Conservation (phyloP, 1,140 invertebrate genomes). For the Arion vulgaris region DNA sequence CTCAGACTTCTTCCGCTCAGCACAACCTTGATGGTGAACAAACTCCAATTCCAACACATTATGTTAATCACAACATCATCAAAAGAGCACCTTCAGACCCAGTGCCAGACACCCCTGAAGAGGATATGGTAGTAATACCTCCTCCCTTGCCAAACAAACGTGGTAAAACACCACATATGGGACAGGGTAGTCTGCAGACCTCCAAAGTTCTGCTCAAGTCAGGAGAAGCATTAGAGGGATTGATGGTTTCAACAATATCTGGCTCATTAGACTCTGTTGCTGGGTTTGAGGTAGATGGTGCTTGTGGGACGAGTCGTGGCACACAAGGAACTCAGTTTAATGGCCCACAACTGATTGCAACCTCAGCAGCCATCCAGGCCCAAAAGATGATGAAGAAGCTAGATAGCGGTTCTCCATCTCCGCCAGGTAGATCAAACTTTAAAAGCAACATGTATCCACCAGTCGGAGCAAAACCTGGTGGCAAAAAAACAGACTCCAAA, state of each 20-base stretch:
- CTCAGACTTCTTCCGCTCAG: slow-evolving; percentile 13
- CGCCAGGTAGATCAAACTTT: slow-evolving; percentile 14
- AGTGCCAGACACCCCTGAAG: slow-evolving; percentile 25
- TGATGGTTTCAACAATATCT: neutral
- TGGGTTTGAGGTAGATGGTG: neutral
- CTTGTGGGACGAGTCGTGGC: neutral
- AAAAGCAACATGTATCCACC: slow-evolving; percentile 19
- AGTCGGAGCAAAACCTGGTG: neutral
- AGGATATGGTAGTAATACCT: neutral
- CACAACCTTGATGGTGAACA: slow-evolving; percentile 5
- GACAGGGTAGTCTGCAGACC: slow-evolving; percentile 50
- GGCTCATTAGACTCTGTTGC: neutral
- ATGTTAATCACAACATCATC: slow-evolving; percentile 38
- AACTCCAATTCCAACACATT: slow-evolving; percentile 11
- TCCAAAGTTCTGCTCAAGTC: neutral
- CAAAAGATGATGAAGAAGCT: slow-evolving; percentile 11
- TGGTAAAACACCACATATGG: slow-evolving; percentile 44
- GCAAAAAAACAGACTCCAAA: neutral
- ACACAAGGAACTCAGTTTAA: slow-evolving; percentile 2
- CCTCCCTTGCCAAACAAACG: slow-evolving; percentile 44
- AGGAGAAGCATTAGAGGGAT: neutral
- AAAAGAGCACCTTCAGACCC: slow-evolving; percentile 27
- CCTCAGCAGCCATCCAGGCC: slow-evolving; percentile 1
- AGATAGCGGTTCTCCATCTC: slow-evolving; percentile 1
- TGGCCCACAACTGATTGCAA: neutral